Conservation (phyloP, 2,113 vertebrate genomes). For the Micromys minutus region DNA sequence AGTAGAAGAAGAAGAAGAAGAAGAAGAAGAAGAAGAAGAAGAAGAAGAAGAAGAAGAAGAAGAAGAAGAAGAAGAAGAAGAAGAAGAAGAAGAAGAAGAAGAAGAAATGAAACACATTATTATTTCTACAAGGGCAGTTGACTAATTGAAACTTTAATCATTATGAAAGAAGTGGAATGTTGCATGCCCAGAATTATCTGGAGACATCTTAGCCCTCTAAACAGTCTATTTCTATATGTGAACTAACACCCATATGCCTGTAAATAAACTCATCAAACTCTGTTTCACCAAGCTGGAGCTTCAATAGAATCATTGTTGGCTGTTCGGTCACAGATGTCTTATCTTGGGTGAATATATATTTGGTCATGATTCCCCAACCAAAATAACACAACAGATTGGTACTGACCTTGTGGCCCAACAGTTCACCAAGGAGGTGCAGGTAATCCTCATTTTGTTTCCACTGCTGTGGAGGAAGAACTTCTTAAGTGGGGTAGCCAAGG, state of each 20-base stretch:
- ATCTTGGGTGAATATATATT: neutral
- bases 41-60: neutral
- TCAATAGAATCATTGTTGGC: neutral
- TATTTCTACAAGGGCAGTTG: neutral
- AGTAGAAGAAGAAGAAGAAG: rapidly evolving
- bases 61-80: neutral
- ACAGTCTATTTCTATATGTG: neutral
- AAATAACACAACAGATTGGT: neutral
- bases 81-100: neutral
- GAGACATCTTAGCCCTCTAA: neutral
- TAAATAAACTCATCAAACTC: neutral
- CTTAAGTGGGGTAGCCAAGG: neutral
- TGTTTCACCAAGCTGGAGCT: neutral
- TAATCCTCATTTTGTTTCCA: neutral
- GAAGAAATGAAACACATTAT: neutral
- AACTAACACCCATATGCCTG: neutral
- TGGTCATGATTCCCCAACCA: neutral
- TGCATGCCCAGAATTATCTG: neutral
- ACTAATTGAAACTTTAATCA: neutral
- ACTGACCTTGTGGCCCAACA: neutral
- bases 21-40: neutral
- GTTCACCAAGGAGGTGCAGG: neutral
- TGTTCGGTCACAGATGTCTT: neutral
- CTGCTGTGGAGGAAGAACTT: neutral
- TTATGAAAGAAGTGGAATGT: too few species aligned